Evolutionary conservation across 2,888 invertebrate genomes (phyloP).

Genomic region (Dermolepida albohirtum): DNA sequence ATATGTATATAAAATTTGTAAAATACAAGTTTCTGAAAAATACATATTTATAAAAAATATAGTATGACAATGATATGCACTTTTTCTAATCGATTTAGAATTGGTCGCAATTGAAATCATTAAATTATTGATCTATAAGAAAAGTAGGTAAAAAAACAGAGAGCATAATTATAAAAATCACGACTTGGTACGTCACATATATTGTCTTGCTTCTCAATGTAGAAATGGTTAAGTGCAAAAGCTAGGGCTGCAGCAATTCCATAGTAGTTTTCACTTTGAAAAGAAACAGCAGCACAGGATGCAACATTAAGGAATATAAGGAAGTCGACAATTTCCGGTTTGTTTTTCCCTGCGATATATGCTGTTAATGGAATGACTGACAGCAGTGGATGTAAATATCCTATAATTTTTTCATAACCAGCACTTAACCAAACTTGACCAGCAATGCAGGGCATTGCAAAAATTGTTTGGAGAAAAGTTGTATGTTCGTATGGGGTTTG

Average conservation of each 20-base stretch:
- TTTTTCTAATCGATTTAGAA: constrained; percentile 18
- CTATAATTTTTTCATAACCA: constrained; percentile 35
- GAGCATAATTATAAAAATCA: constrained; percentile 62
- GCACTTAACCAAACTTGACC: constrained; percentile 45
- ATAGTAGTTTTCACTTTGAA: constrained; percentile 58
- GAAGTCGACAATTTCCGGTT: constrained; percentile 50
- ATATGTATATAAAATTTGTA: constrained; percentile 39
- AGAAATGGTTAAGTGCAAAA: constrained; percentile 58
- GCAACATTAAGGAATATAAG: constrained; percentile 53
- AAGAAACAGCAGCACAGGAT: constrained; percentile 55
- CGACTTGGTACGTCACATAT: constrained; percentile 58
- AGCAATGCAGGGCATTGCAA: constrained; percentile 48
- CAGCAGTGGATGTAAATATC: constrained; percentile 45
- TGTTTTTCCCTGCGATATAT: constrained; percentile 50
- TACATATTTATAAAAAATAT: constrained; percentile 42
- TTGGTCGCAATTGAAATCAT: constrained; percentile 12
- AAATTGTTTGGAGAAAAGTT: constrained; percentile 52
- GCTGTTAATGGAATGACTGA: constrained; percentile 54
- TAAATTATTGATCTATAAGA: constrained; percentile 53
- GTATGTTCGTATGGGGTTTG: constrained; percentile 54
- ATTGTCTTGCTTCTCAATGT: constrained; percentile 54
- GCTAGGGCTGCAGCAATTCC: constrained; percentile 53
- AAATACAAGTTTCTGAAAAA: constrained; percentile 36
- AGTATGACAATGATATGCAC: constrained; percentile 40
- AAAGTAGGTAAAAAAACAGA: constrained; percentile 62